Base-by-base conservation (phyloP, 1,140 invertebrate species). In the Contarinia nasturtii region DNA sequence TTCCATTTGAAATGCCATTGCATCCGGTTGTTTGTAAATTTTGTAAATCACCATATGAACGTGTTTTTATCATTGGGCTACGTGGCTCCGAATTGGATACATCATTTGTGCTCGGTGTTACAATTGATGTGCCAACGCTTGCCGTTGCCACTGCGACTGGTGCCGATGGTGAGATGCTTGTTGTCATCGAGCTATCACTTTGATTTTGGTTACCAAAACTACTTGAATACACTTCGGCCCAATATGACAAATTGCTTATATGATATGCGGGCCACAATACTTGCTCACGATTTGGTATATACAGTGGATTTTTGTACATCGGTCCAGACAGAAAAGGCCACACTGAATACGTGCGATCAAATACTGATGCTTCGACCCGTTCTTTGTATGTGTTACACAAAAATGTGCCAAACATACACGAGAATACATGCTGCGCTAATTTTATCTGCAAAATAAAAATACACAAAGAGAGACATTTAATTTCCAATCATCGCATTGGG, bases 401-500 rank as follows among this genome's bases (percentile, higher is more conserved):
- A 71, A 98, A 98, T 53, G 90, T 95, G 47, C 93, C 93, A 69
- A 94, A 98, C 54, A 98, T 72, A 64, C 89, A 89, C 34, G 93
- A 95, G 63, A 95, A 91, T 2, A 83, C 83, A 66, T 98, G 94
- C 54, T 93, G 86, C 3, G 82, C 88, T 53, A 98, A 67, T 71
- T 96, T 96, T 43, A 94, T 81, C 90, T 95, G 60, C 48, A 69
- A 68, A 57, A 54, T 20, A 49, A 44, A 38, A 56, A 54, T 18
- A 49, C 37, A 38, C 55, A 36, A 53, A 54, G 7, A 46, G 45
- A 53, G 47, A 50, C 50, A 51, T 43, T n/a, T 46, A 46, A 48
- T 18, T 27, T n/a, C n/a, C n/a, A 44, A 41, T n/a, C n/a, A 33
- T 19, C 40, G 11, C 47, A 43, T 14, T 18, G 27, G 11, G 33